Evolutionary conservation across 2,797 vertebrate species (phyloP), one percentile per base, ranked within the genome.

Genomic region (Craterocephalus amniculus): DNA sequence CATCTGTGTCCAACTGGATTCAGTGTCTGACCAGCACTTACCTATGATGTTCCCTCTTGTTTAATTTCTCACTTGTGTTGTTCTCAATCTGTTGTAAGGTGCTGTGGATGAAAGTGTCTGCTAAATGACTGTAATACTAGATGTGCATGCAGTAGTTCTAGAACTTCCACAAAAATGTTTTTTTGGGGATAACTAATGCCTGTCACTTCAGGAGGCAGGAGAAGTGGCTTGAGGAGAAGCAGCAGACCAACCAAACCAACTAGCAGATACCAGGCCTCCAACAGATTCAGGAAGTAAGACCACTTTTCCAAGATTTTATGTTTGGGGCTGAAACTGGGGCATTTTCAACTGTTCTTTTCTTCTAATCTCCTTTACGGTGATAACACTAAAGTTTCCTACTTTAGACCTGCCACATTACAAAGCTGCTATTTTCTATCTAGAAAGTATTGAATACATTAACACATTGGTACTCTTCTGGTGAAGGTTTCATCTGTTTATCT

Each of bases 141-240:
- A n/a, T n/a, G n/a, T n/a, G n/a, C n/a, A n/a, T n/a, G n/a, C n/a
- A 43, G 6, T 8, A 43, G 18, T 6, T 20, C 16, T 43, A 4
- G 18, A 18, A 43, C 16, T 43, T 43, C 40, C 13, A 20, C 16
- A 0, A 2, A 20, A 6, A 3, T 11, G 11, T 36, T 36, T 36
- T 8, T 14, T 36, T 43, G 5, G 18, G 40, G 6, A n/a, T n/a
- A 20, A 43, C 6, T 40, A 16, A 40, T 40, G 38, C 4, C 6
- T 7, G 20, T 43, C 40, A 43, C 40, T 43, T 4, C 58, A 81
- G 83, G 59, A 1, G 59, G 26, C 12, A 24, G 48, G 55, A 72
- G 27, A 9, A 52, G 51, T 0, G 27, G 43, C 8, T 63, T 31
- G 64, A 83, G 81, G 67, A 84, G 76, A 26, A 89, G 85, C 78